Percentiles rank a stretch among this genome's conserved stretches.
These are phyloP conservation scores for Campylomormyrus tamandua DNA, from an alignment of 2,113 vertebrate species.

Conservation along the genomic window DNA sequence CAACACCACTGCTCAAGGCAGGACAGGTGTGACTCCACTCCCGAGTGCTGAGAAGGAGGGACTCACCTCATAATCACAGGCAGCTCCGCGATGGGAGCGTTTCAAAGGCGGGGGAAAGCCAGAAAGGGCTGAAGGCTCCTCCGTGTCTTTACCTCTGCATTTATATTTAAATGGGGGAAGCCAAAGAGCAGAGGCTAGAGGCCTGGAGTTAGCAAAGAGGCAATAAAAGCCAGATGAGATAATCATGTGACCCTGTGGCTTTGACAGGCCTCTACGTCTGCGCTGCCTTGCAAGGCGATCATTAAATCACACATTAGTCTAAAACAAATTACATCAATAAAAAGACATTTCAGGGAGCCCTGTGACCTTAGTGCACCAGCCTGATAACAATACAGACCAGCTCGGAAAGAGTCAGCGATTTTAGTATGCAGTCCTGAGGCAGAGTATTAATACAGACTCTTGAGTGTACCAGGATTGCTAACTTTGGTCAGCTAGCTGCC, in stretches of 20 bases:
- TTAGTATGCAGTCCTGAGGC: neutral
- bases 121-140: slow-evolving; percentile 54
- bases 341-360: neutral
- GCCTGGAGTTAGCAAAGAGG: slow-evolving; percentile 53
- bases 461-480: neutral
- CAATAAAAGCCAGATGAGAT: slow-evolving; percentile 43
- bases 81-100: neutral
- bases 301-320: slow-evolving; percentile 1
- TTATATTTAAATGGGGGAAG: slow-evolving; percentile 64
- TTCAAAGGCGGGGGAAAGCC: neutral
- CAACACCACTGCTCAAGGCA: neutral
- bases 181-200: slow-evolving; percentile 62
- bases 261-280: neutral
- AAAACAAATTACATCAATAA: neutral
- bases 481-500: neutral
- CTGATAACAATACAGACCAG: neutral
- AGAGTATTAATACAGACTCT: neutral
- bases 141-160: slow-evolving; percentile 58
- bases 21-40: neutral
- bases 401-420: neutral
- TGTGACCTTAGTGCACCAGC: neutral
- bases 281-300: neutral
- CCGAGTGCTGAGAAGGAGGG: neutral
- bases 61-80: neutral
- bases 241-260: slow-evolving; percentile 31